phyloP scores from a whole-genome alignment of 2,113 vertebrate species.

The Chaetodon auriga region DNA sequence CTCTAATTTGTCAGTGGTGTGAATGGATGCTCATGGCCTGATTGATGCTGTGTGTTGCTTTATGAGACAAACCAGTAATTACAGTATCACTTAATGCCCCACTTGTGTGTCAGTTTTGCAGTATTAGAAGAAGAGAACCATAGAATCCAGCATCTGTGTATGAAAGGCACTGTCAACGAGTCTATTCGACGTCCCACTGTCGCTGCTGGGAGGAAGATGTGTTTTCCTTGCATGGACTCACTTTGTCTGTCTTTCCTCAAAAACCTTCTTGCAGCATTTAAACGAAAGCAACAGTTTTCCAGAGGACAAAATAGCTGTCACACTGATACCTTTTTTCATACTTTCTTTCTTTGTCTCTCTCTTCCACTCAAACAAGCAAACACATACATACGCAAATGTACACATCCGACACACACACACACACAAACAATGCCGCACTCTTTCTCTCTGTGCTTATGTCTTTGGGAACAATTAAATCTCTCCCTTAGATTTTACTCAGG shows the following conservation, averaged over 20 bases:
- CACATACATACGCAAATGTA: conserved; percentile 38
- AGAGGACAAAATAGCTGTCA: conserved; percentile 56
- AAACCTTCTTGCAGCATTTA: conserved; percentile 63
- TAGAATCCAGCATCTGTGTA: conserved; percentile 48
- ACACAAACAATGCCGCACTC: conserved; percentile 60
- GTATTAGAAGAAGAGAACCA: conserved; percentile 49
- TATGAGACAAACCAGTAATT: conserved; percentile 55
- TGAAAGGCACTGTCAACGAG: conserved; percentile 63
- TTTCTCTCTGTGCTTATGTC: conserved; percentile 80
- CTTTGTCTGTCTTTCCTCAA: conserved; percentile 54
- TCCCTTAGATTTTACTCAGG: conserved; percentile 87
- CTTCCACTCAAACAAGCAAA: conserved; percentile 12
- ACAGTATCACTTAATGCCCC: conserved; percentile 64
- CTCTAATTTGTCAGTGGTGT: conserved; percentile 71
- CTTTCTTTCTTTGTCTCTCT: conserved; percentile 39
- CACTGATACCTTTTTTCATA: not conserved
- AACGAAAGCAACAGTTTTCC: conserved; percentile 58
- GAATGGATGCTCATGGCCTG: conserved; percentile 74
- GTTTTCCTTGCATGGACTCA: conserved; percentile 59
- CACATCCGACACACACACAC: conserved; percentile 28
- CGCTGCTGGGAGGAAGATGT: conserved; percentile 39
- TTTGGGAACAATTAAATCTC: conserved; percentile 80
- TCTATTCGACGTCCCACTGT: conserved; percentile 38
- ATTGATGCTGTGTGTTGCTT: conserved; percentile 64
- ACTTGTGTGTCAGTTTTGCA: conserved; percentile 63